Conservation (phyloP, 2,888 invertebrate genomes). For the Piscicola geometra region DNA sequence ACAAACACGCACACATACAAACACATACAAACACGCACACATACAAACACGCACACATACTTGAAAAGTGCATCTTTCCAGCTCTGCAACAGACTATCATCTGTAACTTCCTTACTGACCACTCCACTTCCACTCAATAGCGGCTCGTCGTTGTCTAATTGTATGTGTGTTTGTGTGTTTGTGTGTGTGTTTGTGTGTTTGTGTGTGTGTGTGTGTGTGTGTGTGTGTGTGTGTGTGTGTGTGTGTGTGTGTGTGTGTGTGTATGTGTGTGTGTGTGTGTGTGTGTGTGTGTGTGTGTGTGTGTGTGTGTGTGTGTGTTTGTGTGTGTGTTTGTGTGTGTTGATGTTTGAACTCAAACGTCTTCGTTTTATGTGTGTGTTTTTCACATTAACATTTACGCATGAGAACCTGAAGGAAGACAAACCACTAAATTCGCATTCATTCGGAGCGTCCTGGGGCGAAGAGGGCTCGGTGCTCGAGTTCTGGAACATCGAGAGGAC, state of each 20-base stretch:
- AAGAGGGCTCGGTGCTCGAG: not conserved
- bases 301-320: not conserved
- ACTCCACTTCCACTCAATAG: slow-evolving; percentile 93
- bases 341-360: no score
- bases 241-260: slow-evolving; percentile 49
- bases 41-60: slow-evolving; percentile 1
- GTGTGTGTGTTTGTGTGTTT: slow-evolving; percentile 26
- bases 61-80: slow-evolving; percentile 75
- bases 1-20: not conserved
- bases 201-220: not conserved
- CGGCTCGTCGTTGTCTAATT: slow-evolving; percentile 67
- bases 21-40: not conserved
- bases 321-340: slow-evolving; percentile 1
- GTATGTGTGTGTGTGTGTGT: not conserved
- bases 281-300: not conserved
- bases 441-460: slow-evolving; percentile 51
- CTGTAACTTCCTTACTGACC: slow-evolving; percentile 91
- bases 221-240: slow-evolving; percentile 36
- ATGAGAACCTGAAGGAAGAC: no score
- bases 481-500: slow-evolving; percentile 26
- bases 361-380: no score
- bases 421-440: not conserved
- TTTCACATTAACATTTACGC: no score
- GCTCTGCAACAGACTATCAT: slow-evolving; percentile 75
- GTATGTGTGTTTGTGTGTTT: slow-evolving; percentile 50